phyloP scores from a whole-genome alignment of 2,797 vertebrate species.

The Aeoliscus strigatus region DNA sequence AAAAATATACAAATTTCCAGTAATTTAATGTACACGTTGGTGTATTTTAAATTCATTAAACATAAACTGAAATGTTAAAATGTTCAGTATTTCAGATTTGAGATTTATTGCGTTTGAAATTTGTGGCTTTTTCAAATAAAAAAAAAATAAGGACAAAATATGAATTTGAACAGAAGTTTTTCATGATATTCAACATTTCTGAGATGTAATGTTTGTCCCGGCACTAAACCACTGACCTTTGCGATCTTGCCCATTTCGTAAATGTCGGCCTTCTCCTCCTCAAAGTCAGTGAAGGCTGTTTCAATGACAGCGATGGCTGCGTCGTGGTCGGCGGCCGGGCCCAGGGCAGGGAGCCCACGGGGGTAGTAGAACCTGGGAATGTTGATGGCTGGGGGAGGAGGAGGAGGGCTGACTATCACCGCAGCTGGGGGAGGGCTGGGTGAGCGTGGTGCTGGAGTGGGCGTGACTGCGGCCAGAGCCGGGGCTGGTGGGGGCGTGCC shows the following conservation, averaged over 20 bases:
- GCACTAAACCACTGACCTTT: constrained; percentile 80
- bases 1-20: no score
- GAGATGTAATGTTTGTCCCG: no score
- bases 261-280: constrained; percentile 91
- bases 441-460: constrained; percentile 52
- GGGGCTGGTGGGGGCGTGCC: constrained; percentile 79
- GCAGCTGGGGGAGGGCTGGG: constrained; percentile 68
- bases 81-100: no score
- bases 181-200: no score
- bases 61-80: no score
- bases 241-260: constrained; percentile 95
- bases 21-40: no score
- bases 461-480: constrained; percentile 65
- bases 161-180: no score
- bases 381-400: constrained; percentile 84
- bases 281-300: constrained; percentile 83
- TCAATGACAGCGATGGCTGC: constrained; percentile 83
- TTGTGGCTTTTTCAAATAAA: no score
- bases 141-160: no score
- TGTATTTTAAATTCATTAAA: no score
- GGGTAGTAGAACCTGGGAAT: constrained; percentile 99
- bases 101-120: no score
- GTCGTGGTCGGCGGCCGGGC: constrained; percentile 78
- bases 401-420: constrained; percentile 71
- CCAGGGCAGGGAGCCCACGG: constrained; percentile 84